Evolutionary conservation across 2,888 invertebrate species (phyloP).

Genomic region (Tetragnatha montana): DNA sequence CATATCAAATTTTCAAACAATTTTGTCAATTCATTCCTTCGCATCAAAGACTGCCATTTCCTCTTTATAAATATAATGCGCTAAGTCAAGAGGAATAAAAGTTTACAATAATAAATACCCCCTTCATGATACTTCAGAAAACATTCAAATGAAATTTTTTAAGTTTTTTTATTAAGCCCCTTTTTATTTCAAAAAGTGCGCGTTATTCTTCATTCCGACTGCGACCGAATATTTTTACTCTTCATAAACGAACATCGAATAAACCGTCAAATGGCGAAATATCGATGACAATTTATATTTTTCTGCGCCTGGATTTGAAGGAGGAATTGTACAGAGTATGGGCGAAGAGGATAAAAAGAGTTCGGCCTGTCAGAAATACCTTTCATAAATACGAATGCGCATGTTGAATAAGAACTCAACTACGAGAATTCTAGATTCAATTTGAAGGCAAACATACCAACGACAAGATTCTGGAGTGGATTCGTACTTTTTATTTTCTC

Average conservation of each 20-base stretch:
- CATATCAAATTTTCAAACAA: too few relatives aligned
- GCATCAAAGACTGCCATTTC: too few relatives aligned
- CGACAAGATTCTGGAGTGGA: background rate
- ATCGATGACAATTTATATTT: background rate
- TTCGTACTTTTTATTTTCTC: background rate
- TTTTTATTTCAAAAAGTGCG: background rate
- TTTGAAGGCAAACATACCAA: background rate
- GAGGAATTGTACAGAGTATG: background rate
- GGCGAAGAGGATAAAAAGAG: background rate
- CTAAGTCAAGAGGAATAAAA: too few relatives aligned
- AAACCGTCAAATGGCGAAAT: background rate
- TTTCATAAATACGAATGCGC: constrained; percentile 27
- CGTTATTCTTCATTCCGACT: background rate
- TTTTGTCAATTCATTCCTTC: too few relatives aligned
- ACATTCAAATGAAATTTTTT: background rate
- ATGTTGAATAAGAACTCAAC: background rate
- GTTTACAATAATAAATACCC: too few relatives aligned
- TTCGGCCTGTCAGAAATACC: background rate
- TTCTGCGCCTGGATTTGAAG: background rate
- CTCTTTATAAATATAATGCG: too few relatives aligned
- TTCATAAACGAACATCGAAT: background rate
- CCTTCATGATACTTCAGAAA: too few relatives aligned
- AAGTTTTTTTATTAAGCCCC: background rate
- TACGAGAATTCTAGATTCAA: constrained; percentile 10
- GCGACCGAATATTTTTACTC: background rate